phyloP scores from a whole-genome alignment of 53 echinoderm and acorn worm genomes.

The Temnopleurus reevesii region DNA sequence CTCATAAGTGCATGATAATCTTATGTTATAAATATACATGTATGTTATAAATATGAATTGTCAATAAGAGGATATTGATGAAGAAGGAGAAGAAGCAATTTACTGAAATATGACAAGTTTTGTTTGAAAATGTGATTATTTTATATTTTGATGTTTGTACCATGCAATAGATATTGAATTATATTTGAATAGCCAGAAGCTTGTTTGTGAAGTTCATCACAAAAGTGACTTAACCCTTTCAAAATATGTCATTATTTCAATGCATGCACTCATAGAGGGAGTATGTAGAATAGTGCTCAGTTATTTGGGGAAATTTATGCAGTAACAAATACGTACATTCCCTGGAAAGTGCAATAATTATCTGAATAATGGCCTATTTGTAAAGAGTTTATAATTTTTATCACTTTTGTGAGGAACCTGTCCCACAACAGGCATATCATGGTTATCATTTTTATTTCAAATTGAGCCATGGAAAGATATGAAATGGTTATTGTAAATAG shows the following conservation, averaged over 20 bases:
- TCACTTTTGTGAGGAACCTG: background rate
- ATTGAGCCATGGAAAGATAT: background rate
- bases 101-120: background rate
- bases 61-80: background rate
- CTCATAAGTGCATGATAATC: too few species aligned
- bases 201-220: background rate
- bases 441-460: background rate
- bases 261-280: background rate
- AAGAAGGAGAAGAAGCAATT: background rate
- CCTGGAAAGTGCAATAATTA: background rate
- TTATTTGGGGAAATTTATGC: background rate
- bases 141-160: background rate
- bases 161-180: constrained; percentile 8
- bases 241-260: background rate
- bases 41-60: too few species aligned
- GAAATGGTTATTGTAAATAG: background rate
- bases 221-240: background rate
- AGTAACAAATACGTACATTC: background rate
- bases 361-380: background rate
- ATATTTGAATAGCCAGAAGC: background rate
- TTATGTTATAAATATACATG: too few species aligned
- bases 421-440: background rate
- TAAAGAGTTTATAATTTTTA: background rate
- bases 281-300: background rate
- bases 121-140: background rate